A percentile compares a stretch with the other conserved stretches of the same genome.
These are phyloP conservation scores for Hippasteria phrygiana DNA, from an alignment of 53 echinoderm and acorn worm species.

Conservation along the genomic window DNA sequence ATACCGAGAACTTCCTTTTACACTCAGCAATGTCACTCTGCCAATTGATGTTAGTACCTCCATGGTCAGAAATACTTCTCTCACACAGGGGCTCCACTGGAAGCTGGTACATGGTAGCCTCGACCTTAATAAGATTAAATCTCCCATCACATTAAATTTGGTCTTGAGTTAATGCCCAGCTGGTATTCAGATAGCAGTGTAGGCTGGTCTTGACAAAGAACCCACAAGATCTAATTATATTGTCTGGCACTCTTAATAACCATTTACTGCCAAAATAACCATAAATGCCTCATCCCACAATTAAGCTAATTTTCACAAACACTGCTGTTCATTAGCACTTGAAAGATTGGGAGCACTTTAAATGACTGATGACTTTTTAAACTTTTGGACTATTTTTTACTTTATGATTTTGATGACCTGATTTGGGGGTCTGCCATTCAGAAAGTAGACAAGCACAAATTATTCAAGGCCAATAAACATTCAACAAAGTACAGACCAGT, in stretches of 20 bases:
- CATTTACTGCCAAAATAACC: neutral
- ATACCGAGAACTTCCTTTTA: neutral
- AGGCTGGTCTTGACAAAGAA: neutral
- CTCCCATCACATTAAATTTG: neutral
- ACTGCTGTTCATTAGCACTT: neutral
- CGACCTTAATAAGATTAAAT: neutral
- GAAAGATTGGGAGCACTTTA: neutral
- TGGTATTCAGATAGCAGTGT: neutral
- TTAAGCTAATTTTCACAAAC: neutral
- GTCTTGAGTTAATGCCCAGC: neutral
- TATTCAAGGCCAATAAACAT: too few species aligned
- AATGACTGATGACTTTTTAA: neutral
- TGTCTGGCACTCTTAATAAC: slow-evolving; percentile 10
- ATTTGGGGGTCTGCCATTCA: neutral
- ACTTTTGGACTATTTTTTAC: neutral
- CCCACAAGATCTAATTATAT: slow-evolving; percentile 26
- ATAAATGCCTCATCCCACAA: neutral
- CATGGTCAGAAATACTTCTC: too few species aligned
- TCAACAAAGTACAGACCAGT: too few species aligned
- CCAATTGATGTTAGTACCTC: neutral
- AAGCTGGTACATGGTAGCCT: neutral
- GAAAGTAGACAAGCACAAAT: too few species aligned
- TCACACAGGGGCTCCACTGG: too few species aligned
- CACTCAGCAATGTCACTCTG: neutral
- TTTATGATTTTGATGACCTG: neutral